phyloP scores from a whole-genome alignment of 2,888 invertebrate species.

The Geophilus truncorum region DNA sequence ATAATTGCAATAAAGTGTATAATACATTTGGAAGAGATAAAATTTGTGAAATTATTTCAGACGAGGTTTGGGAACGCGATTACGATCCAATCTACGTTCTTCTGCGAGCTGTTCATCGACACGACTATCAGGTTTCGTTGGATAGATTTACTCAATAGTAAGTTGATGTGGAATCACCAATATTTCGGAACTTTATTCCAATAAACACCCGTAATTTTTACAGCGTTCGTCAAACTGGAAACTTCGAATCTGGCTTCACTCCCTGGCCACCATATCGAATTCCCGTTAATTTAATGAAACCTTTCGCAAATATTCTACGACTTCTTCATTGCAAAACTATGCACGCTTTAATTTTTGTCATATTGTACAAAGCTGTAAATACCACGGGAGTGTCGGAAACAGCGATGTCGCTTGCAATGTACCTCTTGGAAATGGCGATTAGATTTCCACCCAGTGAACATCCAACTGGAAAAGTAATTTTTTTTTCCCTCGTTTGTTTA shows the following conservation, averaged over 20 bases:
- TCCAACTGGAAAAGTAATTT: constrained; percentile 37
- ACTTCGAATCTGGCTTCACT: constrained; percentile 50
- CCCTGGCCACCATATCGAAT: constrained; percentile 79
- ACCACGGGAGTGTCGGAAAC: constrained; percentile 73
- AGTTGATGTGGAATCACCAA: constrained; percentile 51
- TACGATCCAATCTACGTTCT: constrained; percentile 93
- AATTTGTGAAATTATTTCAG: too few species aligned
- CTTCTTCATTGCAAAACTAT: constrained; percentile 55
- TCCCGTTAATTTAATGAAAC: constrained; percentile 59
- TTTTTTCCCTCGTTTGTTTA: too few species aligned
- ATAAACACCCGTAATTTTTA: too few species aligned
- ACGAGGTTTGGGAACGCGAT: constrained; percentile 78
- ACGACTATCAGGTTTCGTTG: constrained; percentile 90
- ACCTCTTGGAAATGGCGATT: constrained; percentile 78
- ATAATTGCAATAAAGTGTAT: too few species aligned
- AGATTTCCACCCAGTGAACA: constrained; percentile 45
- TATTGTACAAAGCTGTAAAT: constrained; percentile 77
- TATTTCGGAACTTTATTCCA: too few species aligned
- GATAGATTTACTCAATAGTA: constrained; percentile 86
- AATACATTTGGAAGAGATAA: too few species aligned
- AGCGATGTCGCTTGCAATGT: constrained; percentile 77
- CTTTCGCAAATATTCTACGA: constrained; percentile 64
- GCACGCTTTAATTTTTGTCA: constrained; percentile 70
- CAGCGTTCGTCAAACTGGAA: constrained; percentile 59
- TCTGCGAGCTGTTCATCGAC: constrained; percentile 79